Evolutionary conservation across 2,888 invertebrate genomes (phyloP), one percentile per base, ranked within the genome.

Genomic region (Endomychus coccineus): DNA sequence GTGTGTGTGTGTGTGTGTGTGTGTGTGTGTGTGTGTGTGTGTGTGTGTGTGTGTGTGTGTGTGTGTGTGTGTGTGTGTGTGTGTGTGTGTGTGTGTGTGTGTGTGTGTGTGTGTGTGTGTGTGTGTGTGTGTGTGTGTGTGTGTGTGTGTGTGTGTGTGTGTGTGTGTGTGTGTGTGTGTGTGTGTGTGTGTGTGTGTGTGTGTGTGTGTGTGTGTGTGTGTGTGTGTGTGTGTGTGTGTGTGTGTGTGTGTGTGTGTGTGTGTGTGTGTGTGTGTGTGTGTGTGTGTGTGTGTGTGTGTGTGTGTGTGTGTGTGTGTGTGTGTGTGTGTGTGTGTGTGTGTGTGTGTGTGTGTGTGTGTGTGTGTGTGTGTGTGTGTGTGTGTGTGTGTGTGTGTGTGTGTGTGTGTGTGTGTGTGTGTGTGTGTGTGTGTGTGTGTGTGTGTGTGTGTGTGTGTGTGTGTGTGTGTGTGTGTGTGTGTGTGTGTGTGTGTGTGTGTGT

Each of bases 151-250:
- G n/a, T n/a, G n/a, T n/a, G n/a, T n/a, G n/a, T n/a, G n/a, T n/a
- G n/a, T n/a, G n/a, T n/a, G n/a, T n/a, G n/a, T n/a, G n/a, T n/a
- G n/a, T n/a, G n/a, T n/a, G n/a, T n/a, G n/a, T n/a, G n/a, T n/a
- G n/a, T n/a, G n/a, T n/a, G n/a, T n/a, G n/a, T n/a, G n/a, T n/a
- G n/a, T n/a, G n/a, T n/a, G n/a, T n/a, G n/a, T n/a, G n/a, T n/a
- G n/a, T n/a, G n/a, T n/a, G n/a, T n/a, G n/a, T n/a, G n/a, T n/a
- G 21, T 19, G 21, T 19, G 21, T 19, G 21, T 19, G 21, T 19
- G 21, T 19, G 21, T 19, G 21, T 19, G 21, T 19, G 21, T 19
- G 21, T 19, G 21, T 19, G 21, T 19, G 21, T 19, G 21, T 19
- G 21, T 19, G 21, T 19, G 21, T 19, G 21, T 19, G 21, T 19